These are phyloP conservation scores for Nemurella pictetii DNA, from an alignment of 2,888 invertebrate species.

Conservation along the genomic window DNA sequence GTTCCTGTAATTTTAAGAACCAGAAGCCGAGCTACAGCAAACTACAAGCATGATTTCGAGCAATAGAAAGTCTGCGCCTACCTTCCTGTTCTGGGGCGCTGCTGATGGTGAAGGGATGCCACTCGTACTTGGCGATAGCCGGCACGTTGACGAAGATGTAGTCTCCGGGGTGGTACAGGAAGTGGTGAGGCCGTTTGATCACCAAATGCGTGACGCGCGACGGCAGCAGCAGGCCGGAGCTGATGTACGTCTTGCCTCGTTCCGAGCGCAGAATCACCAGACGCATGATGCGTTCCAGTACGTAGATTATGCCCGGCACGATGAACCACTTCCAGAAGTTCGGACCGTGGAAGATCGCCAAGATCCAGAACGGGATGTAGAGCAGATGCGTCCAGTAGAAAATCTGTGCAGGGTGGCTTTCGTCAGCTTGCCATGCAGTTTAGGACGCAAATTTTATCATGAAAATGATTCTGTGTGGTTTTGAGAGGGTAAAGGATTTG, in stretches of 20 bases:
- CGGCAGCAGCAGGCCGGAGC: conserved; percentile 82
- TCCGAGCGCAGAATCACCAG: conserved; percentile 61
- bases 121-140: conserved; percentile 87
- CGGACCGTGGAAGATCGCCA: conserved; percentile 83
- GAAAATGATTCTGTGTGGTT: too few relatives aligned
- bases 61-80: conserved; percentile 20
- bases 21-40: neutral
- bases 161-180: conserved; percentile 90
- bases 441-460: too few relatives aligned
- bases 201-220: conserved; percentile 91
- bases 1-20: neutral
- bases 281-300: conserved; percentile 73
- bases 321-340: conserved; percentile 97
- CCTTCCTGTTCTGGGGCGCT: conserved; percentile 93
- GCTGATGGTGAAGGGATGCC: conserved; percentile 97
- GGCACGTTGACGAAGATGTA: conserved; percentile 93
- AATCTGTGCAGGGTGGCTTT: conserved; percentile 57
- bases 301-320: conserved; percentile 75
- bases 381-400: conserved; percentile 94
- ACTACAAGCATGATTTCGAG: neutral
- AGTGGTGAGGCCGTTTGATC: conserved; percentile 81
- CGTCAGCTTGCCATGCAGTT: too few relatives aligned
- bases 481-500: too few relatives aligned
- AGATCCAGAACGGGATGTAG: conserved; percentile 84
- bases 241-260: conserved; percentile 85